phyloP scores from a whole-genome alignment of 1,140 invertebrate species.

The Daktulosphaira vitifoliae region DNA sequence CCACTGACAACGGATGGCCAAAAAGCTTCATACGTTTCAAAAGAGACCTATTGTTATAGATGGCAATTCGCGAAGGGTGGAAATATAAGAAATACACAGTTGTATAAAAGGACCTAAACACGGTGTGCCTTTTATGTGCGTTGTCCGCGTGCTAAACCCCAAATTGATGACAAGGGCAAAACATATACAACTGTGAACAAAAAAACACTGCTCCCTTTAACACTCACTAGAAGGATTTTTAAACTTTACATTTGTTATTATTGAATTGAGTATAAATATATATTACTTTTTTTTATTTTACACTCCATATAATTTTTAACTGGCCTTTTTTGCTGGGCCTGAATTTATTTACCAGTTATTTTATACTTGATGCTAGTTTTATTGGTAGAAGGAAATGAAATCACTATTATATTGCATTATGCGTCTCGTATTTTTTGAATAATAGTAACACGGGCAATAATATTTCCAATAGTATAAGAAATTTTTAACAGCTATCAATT shows the following conservation, averaged over 20 bases:
- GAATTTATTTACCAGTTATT: slow-evolving; percentile 13
- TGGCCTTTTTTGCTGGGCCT: not conserved
- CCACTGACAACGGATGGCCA: too few relatives aligned
- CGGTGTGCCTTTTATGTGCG: slow-evolving; percentile 10
- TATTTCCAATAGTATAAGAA: too few relatives aligned
- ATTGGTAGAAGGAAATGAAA: slow-evolving; percentile 6
- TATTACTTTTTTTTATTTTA: slow-evolving; percentile 3
- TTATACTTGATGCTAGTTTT: not conserved
- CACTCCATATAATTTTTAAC: slow-evolving; percentile 13
- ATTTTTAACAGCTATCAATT: slow-evolving; percentile 9
- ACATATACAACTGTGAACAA: not conserved
- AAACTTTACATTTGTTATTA: slow-evolving; percentile 19
- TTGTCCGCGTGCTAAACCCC: slow-evolving; percentile 15
- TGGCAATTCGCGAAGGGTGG: not conserved
- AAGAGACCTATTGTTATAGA: not conserved
- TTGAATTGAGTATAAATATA: not conserved
- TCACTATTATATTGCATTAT: not conserved
- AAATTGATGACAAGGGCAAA: slow-evolving; percentile 24
- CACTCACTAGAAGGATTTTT: slow-evolving; percentile 1
- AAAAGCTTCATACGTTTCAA: too few relatives aligned
- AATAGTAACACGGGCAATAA: slow-evolving; percentile 13
- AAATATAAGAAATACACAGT: not conserved
- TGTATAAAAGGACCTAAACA: slow-evolving; percentile 17
- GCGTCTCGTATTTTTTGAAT: slow-evolving; percentile 7
- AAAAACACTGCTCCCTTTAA: not conserved